Conservation (phyloP, 2,113 vertebrate genomes). For the Orientallactaga bullata region DNA sequence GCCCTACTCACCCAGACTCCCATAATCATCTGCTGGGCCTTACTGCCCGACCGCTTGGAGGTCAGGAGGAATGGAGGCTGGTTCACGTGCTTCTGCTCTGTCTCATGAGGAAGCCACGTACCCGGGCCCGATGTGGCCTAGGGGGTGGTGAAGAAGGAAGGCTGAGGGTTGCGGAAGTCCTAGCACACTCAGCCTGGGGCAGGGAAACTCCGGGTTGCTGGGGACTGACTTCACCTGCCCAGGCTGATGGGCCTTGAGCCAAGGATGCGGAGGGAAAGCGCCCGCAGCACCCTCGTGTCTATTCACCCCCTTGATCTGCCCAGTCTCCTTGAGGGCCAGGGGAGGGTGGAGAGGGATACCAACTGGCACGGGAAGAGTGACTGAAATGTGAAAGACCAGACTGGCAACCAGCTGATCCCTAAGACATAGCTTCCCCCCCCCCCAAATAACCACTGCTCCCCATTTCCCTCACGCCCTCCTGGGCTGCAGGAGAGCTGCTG, state of each 20-base stretch:
- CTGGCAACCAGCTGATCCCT: background rate
- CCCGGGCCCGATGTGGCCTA: constrained; percentile 83
- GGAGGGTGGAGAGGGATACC: background rate
- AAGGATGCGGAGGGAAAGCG: background rate
- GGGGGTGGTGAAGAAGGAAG: background rate
- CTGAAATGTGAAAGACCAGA: background rate
- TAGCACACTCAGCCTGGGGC: background rate
- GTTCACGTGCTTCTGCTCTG: background rate
- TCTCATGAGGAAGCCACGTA: constrained; percentile 73
- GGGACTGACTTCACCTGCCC: background rate
- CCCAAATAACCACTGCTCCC: background rate
- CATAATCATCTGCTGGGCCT: constrained; percentile 54
- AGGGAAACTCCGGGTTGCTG: background rate
- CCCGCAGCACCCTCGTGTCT: background rate
- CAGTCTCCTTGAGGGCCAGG: background rate
- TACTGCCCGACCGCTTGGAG: constrained; percentile 78
- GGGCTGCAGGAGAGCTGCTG: background rate
- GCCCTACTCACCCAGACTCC: constrained; percentile 81
- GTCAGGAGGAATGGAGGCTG: constrained; percentile 84
- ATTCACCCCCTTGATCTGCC: background rate
- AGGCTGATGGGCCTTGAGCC: background rate
- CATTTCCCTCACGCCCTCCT: background rate
- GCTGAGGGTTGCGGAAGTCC: background rate
- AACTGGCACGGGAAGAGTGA: too few relatives aligned
- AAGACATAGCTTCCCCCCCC: background rate